Conservation (phyloP, 2,113 vertebrate genomes). For the Brachionichthys hirsutus region DNA sequence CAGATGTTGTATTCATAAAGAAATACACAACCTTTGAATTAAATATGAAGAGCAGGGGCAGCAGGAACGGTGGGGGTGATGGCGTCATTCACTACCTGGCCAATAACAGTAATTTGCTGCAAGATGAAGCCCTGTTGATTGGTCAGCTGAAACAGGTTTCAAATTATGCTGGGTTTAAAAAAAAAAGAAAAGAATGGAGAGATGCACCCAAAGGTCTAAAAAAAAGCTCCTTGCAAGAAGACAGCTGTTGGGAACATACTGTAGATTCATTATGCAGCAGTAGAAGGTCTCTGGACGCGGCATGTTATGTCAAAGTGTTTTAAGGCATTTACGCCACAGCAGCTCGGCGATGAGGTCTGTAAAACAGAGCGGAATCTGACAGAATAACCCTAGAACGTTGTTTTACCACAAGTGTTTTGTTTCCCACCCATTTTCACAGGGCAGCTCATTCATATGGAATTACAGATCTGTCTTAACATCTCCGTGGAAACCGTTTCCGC, state of each 20-base stretch:
- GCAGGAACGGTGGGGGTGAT: slow-evolving; percentile 34
- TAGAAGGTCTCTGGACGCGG: slow-evolving; percentile 60
- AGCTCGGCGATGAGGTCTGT: slow-evolving; percentile 73
- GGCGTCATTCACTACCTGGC: slow-evolving; percentile 29
- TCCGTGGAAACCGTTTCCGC: slow-evolving; percentile 28
- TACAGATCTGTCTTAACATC: slow-evolving; percentile 70
- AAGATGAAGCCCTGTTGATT: slow-evolving; percentile 8
- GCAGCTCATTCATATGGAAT: slow-evolving; percentile 52
- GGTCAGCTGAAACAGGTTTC: slow-evolving; percentile 17
- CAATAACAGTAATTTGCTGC: slow-evolving; percentile 9
- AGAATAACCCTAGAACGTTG: slow-evolving; percentile 75
- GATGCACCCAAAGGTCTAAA: slow-evolving; percentile 37
- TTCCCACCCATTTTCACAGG: slow-evolving; percentile 67
- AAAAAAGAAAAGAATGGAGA: slow-evolving; percentile 28
- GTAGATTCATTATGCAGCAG: slow-evolving; percentile 80
- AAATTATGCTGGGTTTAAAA: slow-evolving; percentile 38
- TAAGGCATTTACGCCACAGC: slow-evolving; percentile 76
- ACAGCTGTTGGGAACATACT: slow-evolving; percentile 80
- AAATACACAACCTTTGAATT: slow-evolving; percentile 76
- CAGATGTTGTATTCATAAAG: slow-evolving; percentile 82
- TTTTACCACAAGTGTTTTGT: slow-evolving; percentile 78
- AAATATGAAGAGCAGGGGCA: slow-evolving; percentile 73
- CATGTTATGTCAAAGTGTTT: slow-evolving; percentile 79
- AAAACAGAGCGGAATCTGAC: slow-evolving; percentile 75
- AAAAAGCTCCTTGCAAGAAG: slow-evolving; percentile 55